Evolutionary conservation across 2,888 invertebrate species (phyloP), one percentile per base, ranked within the genome.

Genomic region (Scelioninae gen. 1): DNA sequence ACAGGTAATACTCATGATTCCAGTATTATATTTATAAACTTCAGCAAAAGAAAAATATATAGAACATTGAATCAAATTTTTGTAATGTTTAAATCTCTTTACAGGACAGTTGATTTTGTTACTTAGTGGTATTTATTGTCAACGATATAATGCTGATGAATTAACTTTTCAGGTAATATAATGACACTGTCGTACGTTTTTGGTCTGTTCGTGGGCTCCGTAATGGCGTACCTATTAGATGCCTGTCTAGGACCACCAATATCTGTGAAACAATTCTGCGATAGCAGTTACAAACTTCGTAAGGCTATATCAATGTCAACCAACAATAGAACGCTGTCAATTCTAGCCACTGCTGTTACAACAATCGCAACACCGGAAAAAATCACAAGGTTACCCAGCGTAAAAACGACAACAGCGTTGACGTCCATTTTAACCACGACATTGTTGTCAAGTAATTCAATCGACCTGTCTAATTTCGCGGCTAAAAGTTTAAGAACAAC

Each of bases 161-260:
- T 34, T 34, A 34, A 34, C 5, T 10, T 92, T 91, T 47, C 93
- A 96, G 97, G 97, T 58, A 98, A 98, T 91, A 96, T 98, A 92
- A 98, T 98, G 98, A 98, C 98, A 0, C 92, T 98, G 1, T 96
- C 97, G 0, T 98, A 98, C 93, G 97, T 96, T 92, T 95, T 97
- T 45, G 98, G 98, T 0, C 93, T 98, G 62, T 96, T 97, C 0
- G 94, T 96, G 0, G 98, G 98, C 0, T 96, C 97, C 0, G 92
- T 97, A 15, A 95, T 97, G 66, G 97, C 98, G 0, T 98, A 98
- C 89, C 93, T 96, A 16, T 93, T 98, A 82, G 94, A 96, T 87
- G 91, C 87, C 5, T 87, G 89, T 85, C 82, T 93, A 87, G 89
- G 92, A 53, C 77, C 91, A 82, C 85, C 91, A 55, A 81, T 91